Conservation (phyloP, 2,888 invertebrate species). For the Dryobota labecula region DNA sequence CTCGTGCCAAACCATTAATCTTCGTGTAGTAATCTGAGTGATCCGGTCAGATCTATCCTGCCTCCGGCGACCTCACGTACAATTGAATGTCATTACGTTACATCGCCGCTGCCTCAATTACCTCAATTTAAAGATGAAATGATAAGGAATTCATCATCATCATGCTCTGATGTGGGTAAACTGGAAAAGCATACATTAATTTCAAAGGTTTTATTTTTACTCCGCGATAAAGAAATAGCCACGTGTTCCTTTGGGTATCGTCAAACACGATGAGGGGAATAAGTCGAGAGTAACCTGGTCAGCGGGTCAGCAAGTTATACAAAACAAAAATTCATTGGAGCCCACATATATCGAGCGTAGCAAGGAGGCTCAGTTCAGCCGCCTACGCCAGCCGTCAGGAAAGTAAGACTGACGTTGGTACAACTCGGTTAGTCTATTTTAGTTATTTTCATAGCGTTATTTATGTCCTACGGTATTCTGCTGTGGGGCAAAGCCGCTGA, state of each 20-base stretch:
- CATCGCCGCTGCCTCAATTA: neutral
- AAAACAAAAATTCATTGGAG: too few species aligned
- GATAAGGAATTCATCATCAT: neutral
- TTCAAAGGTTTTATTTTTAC: neutral
- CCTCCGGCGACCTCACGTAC: conserved; percentile 17
- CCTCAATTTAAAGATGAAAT: conserved; percentile 2
- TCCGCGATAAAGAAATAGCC: neutral
- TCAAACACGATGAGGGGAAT: neutral
- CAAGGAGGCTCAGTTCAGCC: too few species aligned
- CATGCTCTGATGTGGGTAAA: neutral
- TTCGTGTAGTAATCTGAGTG: neutral
- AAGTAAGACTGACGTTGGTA: too few species aligned
- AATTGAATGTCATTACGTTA: conserved; percentile 6
- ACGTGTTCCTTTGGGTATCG: neutral
- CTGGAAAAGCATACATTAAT: too few species aligned
- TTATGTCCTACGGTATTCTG: too few species aligned
- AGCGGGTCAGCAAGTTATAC: too few species aligned
- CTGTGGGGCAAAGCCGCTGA: too few species aligned
- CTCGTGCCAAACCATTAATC: conserved; percentile 11
- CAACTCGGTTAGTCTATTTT: too few species aligned
- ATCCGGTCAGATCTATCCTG: neutral
- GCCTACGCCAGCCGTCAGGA: too few species aligned
- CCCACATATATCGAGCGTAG: too few species aligned
- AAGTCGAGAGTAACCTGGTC: neutral
- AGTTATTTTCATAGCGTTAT: too few species aligned